A percentile compares a stretch with the other conserved stretches of the same genome.
phyloP scores from a whole-genome alignment of 2,888 invertebrate genomes.

The Drosophila lutescens region DNA sequence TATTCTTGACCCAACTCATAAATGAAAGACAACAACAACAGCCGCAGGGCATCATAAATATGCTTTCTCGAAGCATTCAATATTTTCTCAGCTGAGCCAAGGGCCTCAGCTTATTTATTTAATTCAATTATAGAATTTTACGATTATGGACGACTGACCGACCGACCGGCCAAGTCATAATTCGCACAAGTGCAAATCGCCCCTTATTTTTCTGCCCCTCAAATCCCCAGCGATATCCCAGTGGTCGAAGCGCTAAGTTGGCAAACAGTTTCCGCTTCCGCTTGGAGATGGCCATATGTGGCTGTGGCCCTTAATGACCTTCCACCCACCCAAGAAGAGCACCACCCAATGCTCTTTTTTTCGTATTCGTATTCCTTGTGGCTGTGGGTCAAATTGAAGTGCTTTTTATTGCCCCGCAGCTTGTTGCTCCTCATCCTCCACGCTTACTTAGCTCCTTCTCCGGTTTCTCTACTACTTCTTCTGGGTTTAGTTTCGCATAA shows the following conservation, averaged over 20 bases:
- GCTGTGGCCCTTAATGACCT: slow-evolving; percentile 66
- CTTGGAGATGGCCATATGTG: slow-evolving; percentile 60
- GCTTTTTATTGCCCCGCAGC: slow-evolving; percentile 77
- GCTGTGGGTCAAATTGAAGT: slow-evolving; percentile 76
- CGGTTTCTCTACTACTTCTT: slow-evolving; percentile 24
- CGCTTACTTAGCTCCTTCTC: background rate
- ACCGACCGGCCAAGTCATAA: slow-evolving; percentile 58
- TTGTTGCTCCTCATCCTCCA: slow-evolving; percentile 59
- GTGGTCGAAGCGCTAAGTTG: slow-evolving; percentile 62
- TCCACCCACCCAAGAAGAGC: slow-evolving; percentile 31
- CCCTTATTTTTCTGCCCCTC: slow-evolving; percentile 9
- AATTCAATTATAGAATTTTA: slow-evolving; percentile 83
- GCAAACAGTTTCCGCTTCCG: slow-evolving; percentile 79
- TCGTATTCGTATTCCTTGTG: slow-evolving; percentile 16
- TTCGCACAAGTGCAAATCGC: slow-evolving; percentile 76
- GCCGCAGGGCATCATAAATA: slow-evolving; percentile 64
- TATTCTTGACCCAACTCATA: slow-evolving; percentile 20
- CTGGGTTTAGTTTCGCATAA: slow-evolving; percentile 73
- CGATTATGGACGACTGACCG: slow-evolving; percentile 68
- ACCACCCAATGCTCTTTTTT: slow-evolving; percentile 18
- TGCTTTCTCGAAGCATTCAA: slow-evolving; percentile 38
- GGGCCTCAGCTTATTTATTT: slow-evolving; percentile 77
- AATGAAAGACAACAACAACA: slow-evolving; percentile 21
- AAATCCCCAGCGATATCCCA: slow-evolving; percentile 68
- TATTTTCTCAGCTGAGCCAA: slow-evolving; percentile 78